Evolutionary conservation across 2,888 invertebrate genomes (phyloP).

Genomic region (Lasioglossum figueresi): DNA sequence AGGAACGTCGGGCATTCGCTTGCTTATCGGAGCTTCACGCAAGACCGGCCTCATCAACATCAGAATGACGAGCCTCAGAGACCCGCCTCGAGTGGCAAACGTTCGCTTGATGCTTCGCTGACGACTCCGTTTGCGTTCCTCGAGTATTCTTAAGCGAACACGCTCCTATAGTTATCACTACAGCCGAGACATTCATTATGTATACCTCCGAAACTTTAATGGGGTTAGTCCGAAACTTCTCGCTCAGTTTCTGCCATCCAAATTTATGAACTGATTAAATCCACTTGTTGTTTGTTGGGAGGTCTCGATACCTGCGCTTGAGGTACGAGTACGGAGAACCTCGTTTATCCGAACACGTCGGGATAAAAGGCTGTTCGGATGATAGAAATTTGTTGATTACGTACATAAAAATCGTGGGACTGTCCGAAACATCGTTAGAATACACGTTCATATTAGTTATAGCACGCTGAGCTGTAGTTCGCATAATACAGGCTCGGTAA

Average conservation of each 20-base stretch:
- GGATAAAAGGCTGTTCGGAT: too few relatives aligned
- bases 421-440: too few relatives aligned
- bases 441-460: too few relatives aligned
- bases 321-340: too few relatives aligned
- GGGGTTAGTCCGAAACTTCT: not conserved
- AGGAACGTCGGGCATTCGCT: conserved; percentile 40
- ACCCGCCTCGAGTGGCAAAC: conserved; percentile 39
- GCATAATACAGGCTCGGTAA: too few relatives aligned
- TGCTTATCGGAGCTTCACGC: conserved; percentile 67
- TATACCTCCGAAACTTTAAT: not conserved
- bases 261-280: not conserved
- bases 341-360: too few relatives aligned
- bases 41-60: conserved; percentile 64
- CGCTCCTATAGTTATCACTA: not conserved
- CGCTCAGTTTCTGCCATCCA: not conserved
- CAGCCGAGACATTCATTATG: not conserved
- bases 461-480: too few relatives aligned
- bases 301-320: too few relatives aligned
- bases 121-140: conserved; percentile 19
- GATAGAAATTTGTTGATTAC: too few relatives aligned
- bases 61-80: conserved; percentile 1
- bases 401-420: too few relatives aligned
- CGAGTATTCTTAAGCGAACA: not conserved
- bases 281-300: not conserved
- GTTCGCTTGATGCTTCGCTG: conserved; percentile 47